phyloP scores from a whole-genome alignment of 2,113 vertebrate genomes.

The Rhinichthys klamathensis region DNA sequence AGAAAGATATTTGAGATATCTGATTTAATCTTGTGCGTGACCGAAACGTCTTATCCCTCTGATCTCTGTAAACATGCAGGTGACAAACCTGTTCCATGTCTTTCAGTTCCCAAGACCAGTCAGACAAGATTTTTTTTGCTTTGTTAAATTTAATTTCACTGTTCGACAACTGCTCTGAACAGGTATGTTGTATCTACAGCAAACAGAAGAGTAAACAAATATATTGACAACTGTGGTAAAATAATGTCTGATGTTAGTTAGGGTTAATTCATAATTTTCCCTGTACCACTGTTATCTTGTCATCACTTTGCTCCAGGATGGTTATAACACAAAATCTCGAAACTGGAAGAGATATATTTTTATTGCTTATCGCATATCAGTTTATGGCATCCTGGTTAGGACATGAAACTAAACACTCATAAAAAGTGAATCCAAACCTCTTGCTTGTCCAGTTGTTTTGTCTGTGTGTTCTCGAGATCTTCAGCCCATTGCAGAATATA shows the following conservation, averaged over 20 bases:
- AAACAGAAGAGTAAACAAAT: background rate
- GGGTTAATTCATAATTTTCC: background rate
- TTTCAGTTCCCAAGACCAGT: constrained; percentile 8
- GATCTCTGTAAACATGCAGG: background rate
- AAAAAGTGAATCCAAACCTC: background rate
- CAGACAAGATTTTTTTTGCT: constrained; percentile 21
- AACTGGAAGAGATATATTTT: background rate
- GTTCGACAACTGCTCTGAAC: background rate
- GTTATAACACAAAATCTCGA: background rate
- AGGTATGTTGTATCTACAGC: background rate
- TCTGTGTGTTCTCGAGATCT: background rate
- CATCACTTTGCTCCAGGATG: background rate
- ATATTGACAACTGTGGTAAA: background rate
- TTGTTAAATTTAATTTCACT: background rate
- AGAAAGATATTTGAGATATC: background rate
- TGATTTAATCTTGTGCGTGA: background rate
- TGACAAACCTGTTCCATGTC: constrained; percentile 14
- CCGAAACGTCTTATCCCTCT: background rate
- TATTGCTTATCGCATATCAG: rapidly evolving
- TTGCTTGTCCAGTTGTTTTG: background rate
- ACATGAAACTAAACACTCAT: background rate
- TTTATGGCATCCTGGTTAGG: background rate
- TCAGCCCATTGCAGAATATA: constrained; percentile 32
- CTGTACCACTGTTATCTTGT: background rate
- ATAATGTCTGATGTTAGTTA: background rate